phyloP scores from a whole-genome alignment of 2,888 invertebrate genomes.

The Elaeidobius kamerunicus region DNA sequence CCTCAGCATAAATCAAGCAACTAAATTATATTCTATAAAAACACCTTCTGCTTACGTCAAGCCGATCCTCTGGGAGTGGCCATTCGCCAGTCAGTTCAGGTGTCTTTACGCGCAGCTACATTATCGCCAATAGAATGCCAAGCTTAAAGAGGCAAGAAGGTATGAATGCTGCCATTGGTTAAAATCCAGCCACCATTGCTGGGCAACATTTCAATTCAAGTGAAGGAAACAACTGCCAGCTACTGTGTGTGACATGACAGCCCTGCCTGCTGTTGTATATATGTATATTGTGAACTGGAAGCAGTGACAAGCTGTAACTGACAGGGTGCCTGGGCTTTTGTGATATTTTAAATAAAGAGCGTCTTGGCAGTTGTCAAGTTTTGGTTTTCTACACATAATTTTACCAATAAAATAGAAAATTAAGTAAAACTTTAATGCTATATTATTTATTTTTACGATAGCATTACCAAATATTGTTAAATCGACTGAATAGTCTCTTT shows the following conservation, averaged over 20 bases:
- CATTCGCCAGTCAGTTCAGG: constrained; percentile 2
- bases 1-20: no score
- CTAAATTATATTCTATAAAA: no score
- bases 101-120: constrained; percentile 36
- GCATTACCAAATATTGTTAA: no score
- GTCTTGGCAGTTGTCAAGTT: background rate
- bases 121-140: constrained; percentile 40
- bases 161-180: constrained; percentile 48
- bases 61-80: constrained; percentile 25
- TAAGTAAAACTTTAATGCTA: no score
- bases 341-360: background rate
- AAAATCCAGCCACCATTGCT: constrained; percentile 51
- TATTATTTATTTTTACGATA: no score
- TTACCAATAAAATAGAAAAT: no score
- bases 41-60: no score
- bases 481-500: no score
- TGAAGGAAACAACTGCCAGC: constrained; percentile 49
- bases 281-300: constrained; percentile 37
- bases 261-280: constrained; percentile 43
- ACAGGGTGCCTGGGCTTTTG: constrained; percentile 6
- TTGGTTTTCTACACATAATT: no score
- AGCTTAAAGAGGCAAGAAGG: constrained; percentile 43
- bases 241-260: constrained; percentile 50
- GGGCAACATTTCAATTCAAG: constrained; percentile 48
- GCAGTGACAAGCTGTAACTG: constrained; percentile 23